These are phyloP conservation scores for Agrochola litura DNA, from an alignment of 2,888 invertebrate species.

Conservation along the genomic window DNA sequence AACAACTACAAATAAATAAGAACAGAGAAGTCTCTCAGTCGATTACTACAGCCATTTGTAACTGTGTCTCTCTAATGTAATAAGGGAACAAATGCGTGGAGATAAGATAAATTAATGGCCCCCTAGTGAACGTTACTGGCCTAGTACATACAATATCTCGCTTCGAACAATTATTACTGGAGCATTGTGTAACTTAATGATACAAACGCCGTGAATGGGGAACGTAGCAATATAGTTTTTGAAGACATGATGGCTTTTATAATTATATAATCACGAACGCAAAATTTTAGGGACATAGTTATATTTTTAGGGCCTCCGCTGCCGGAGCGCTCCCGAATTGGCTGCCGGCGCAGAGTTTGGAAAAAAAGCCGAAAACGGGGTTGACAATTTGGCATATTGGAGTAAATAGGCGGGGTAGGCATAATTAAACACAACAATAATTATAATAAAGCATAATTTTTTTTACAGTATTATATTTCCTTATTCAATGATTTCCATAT, in stretches of 20 bases:
- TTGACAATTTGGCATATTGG: too few species aligned
- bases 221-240: neutral
- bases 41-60: constrained; percentile 28
- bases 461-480: too few species aligned
- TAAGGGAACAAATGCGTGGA: constrained; percentile 17
- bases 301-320: too few species aligned
- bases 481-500: too few species aligned
- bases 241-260: neutral
- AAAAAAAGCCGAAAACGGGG: too few species aligned
- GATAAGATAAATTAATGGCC: constrained; percentile 30
- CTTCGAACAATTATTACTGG: constrained; percentile 2
- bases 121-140: constrained; percentile 3
- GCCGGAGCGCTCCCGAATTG: too few species aligned
- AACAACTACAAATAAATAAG: constrained; percentile 10
- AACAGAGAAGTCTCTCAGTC: constrained; percentile 4
- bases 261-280: too few species aligned
- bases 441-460: too few species aligned
- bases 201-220: neutral
- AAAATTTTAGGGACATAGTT: too few species aligned
- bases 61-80: constrained; percentile 11
- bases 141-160: constrained; percentile 9
- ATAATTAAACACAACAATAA: too few species aligned
- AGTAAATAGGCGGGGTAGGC: too few species aligned
- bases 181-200: neutral
- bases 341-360: too few species aligned